Evolutionary conservation across 2,888 invertebrate species (phyloP).

Genomic region (Xestoiulus laeticollis): DNA sequence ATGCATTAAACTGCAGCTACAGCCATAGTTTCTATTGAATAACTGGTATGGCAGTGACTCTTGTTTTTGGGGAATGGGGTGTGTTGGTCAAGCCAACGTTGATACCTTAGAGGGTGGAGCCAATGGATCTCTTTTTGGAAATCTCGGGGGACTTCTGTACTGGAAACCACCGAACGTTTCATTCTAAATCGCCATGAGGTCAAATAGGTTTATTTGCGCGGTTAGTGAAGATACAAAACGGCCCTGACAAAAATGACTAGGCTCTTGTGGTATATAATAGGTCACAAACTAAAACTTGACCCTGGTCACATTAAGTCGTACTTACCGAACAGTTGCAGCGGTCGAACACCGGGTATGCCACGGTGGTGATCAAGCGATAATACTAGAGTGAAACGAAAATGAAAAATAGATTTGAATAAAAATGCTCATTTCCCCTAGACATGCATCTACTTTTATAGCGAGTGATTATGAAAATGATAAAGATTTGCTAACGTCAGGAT

Average conservation of each 20-base stretch:
- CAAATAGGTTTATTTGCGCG: background rate
- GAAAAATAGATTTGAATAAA: background rate
- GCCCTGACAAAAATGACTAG: background rate
- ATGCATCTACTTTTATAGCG: background rate
- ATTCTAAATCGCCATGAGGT: background rate
- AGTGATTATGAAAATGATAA: background rate
- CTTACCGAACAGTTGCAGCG: slow-evolving; percentile 81
- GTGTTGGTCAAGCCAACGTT: background rate
- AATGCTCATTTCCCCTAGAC: background rate
- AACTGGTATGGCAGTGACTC: background rate
- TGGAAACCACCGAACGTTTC: slow-evolving; percentile 33
- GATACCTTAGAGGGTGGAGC: slow-evolving; percentile 42
- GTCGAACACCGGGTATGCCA: slow-evolving; percentile 94
- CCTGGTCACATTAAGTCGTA: background rate
- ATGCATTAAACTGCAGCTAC: background rate
- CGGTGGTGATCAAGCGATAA: slow-evolving; percentile 90
- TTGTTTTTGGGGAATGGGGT: background rate
- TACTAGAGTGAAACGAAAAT: slow-evolving; percentile 57
- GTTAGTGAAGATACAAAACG: background rate
- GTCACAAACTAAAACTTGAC: background rate
- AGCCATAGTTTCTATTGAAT: background rate
- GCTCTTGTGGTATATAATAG: background rate
- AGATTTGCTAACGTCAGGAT: background rate
- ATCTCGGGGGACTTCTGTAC: slow-evolving; percentile 35
- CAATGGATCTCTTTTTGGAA: slow-evolving; percentile 14